Base-by-base conservation (phyloP, 2,113 vertebrate species). In the Elgaria multicarinata region DNA sequence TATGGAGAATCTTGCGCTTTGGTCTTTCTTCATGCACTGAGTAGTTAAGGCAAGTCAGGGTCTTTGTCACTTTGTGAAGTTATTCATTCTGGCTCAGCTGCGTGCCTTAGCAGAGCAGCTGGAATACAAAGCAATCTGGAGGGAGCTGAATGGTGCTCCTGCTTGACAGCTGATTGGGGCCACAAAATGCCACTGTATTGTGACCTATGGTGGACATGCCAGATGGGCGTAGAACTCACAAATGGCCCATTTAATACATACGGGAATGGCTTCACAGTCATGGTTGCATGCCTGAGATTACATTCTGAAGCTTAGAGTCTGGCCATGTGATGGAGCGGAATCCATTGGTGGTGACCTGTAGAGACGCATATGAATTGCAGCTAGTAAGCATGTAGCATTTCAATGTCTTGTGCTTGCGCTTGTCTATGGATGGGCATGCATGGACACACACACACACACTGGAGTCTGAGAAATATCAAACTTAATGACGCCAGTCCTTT, bases 41-140 rank as follows among this genome's bases (percentile, higher is more conserved):
- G 44, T 0, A 0, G 6, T 31, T 22, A 18, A 80, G 46, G 81
- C 39, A 87, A 87, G 55, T 86, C 46, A 79, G 82, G 53, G 46
- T 44, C 87, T 87, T 71, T 53, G 53, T n/a, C 74, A 62, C 42
- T 83, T 87, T 44, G 44, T 50, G 84, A 76, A 92, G 92, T 79
- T n/a, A 46, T 85, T 78, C 62, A 64, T 92, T 92, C 85, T 1
- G 0, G 2, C 36, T 92, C 55, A 85, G 28, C 69, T 86, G 50
- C 16, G 9, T 64, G 87, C 71, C 2, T 53, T 83, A 77, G 83
- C 89, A 87, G 83, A 78, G 81, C 87, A 92, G 50, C 58, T 77
- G 81, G 91, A 90, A 92, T 72, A 89, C 88, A 95, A 92, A 94
- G 86, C 74, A 90, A 50, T 4, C 89, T 79, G 46, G 85, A 90